phyloP scores from a whole-genome alignment of 2,888 invertebrate genomes.

The Myopa testacea region DNA sequence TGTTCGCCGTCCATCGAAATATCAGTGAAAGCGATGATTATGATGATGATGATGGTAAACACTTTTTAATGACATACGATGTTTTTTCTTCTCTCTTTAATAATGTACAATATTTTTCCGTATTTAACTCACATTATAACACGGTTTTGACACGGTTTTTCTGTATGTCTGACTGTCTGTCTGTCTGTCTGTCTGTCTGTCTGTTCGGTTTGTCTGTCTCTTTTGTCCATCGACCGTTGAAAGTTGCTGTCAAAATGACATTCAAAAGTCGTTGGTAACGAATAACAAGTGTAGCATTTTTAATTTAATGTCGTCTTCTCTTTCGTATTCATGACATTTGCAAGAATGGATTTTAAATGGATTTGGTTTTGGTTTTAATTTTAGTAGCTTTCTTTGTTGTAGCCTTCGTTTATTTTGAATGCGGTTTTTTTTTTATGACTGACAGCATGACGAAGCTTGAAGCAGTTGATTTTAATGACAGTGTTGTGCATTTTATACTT shows the following conservation, averaged over 20 bases:
- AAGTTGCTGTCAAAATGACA: neutral
- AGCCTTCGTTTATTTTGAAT: neutral
- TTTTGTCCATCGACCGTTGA: neutral
- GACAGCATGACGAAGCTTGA: too few species aligned
- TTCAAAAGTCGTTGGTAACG: neutral
- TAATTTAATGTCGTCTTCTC: neutral
- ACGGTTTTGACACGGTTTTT: too few species aligned
- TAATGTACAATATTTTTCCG: too few species aligned
- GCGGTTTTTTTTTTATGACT: neutral
- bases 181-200: too few species aligned
- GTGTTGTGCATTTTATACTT: too few species aligned
- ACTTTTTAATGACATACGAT: slow-evolving; percentile 33
- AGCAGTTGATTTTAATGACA: too few species aligned
- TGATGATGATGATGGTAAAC: slow-evolving; percentile 17
- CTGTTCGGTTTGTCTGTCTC: too few species aligned
- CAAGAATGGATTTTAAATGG: neutral
- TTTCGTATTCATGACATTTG: neutral
- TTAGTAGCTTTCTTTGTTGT: neutral
- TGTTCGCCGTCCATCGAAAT: neutral
- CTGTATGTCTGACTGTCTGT: too few species aligned
- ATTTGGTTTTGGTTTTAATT: neutral
- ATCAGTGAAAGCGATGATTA: slow-evolving; percentile 39
- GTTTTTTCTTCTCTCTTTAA: neutral
- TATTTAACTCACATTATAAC: too few species aligned
- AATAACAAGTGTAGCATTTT: neutral